Conservation (phyloP, 2,888 invertebrate species). For the Electrophaes corylata region DNA sequence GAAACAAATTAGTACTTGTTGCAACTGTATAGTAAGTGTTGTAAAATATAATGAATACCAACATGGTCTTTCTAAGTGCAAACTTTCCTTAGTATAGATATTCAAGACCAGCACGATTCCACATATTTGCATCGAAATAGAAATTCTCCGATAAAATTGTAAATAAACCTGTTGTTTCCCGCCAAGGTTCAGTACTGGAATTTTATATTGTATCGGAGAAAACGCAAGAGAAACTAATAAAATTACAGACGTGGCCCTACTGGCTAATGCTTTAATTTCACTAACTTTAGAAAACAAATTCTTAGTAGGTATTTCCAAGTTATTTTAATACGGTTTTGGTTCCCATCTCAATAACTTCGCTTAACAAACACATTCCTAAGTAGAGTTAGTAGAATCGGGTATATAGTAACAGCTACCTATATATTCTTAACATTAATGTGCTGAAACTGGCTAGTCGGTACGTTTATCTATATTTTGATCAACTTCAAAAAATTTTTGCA, state of each 20-base stretch:
- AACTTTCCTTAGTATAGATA: conserved; percentile 26
- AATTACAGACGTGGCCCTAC: conserved; percentile 34
- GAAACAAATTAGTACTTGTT: conserved; percentile 7
- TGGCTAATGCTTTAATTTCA: conserved; percentile 40
- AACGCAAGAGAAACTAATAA: conserved; percentile 36
- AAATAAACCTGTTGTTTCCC: conserved; percentile 33
- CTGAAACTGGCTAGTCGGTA: too few species aligned
- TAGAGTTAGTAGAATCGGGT: too few species aligned
- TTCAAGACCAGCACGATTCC: conserved; percentile 21
- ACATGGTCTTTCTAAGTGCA: conserved; percentile 5
- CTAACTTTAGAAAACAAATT: conserved; percentile 26
- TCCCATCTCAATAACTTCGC: too few species aligned
- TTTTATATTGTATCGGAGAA: conserved; percentile 38
- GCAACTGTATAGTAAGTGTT: conserved; percentile 2
- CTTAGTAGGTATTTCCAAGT: too few species aligned
- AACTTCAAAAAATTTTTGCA: neutral
- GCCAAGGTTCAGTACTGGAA: conserved; percentile 35
- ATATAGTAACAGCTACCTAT: too few species aligned
- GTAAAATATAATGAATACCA: neutral
- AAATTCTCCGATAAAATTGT: conserved; percentile 29
- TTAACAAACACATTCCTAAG: too few species aligned
- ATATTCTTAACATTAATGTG: too few species aligned
- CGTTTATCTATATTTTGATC: neutral
- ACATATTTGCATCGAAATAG: conserved; percentile 27
- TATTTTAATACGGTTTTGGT: too few species aligned